These are phyloP conservation scores for Phalacrocorax aristotelis DNA, from an alignment of 2,113 vertebrate species.

Conservation along the genomic window DNA sequence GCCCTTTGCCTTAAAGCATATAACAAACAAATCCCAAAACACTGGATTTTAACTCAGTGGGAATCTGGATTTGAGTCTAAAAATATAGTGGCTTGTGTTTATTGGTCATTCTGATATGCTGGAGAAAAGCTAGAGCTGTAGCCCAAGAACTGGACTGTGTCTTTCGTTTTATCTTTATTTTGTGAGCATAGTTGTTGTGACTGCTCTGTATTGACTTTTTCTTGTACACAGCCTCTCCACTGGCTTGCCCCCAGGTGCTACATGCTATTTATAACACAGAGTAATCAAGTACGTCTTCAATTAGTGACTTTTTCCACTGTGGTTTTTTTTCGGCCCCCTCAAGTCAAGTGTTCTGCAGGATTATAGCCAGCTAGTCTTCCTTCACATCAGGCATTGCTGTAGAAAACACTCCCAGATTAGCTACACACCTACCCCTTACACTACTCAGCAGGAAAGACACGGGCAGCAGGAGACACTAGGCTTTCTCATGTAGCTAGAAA, in stretches of 20 bases:
- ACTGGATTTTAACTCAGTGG: background rate
- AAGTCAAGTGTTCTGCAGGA: background rate
- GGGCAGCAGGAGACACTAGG: too few relatives aligned
- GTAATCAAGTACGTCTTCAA: background rate
- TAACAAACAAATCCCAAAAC: background rate
- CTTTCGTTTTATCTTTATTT: background rate
- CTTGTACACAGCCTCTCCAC: background rate
- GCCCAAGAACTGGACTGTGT: background rate
- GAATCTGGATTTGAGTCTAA: background rate
- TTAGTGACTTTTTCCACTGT: background rate
- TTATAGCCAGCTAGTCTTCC: background rate
- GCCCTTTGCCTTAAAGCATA: background rate
- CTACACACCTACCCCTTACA: background rate
- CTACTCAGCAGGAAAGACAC: background rate
- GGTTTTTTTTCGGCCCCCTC: background rate
- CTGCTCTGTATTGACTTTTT: background rate
- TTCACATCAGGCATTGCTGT: background rate
- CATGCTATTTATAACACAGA: background rate
- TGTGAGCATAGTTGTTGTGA: background rate
- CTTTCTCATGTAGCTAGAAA: background rate
- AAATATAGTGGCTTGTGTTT: background rate
- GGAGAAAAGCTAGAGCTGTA: background rate
- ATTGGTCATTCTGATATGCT: background rate
- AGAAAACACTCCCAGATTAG: background rate
- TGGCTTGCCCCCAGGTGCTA: background rate